Percentiles rank a stretch among this genome's conserved stretches.
These are phyloP conservation scores for Diadromus collaris DNA, from an alignment of 2,888 invertebrate species.

Conservation along the genomic window DNA sequence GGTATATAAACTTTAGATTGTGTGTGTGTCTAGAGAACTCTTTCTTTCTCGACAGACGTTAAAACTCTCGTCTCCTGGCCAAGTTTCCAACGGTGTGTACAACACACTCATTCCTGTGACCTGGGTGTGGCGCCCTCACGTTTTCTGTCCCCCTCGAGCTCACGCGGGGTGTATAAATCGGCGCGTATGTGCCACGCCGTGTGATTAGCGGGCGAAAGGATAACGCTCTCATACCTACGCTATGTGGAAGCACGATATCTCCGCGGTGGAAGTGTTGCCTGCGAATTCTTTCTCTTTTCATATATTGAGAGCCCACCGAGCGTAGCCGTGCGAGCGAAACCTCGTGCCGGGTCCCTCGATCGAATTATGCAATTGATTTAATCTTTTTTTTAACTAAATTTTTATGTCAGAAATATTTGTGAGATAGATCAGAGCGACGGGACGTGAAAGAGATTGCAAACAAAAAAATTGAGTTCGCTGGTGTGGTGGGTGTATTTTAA, in stretches of 20 bases:
- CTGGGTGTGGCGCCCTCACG: constrained; percentile 64
- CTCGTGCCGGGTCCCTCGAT: constrained; percentile 20
- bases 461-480: not conserved
- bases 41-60: constrained; percentile 35
- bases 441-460: constrained; percentile 4
- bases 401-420: constrained; percentile 30
- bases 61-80: constrained; percentile 56
- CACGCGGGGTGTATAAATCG: constrained; percentile 31
- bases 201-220: constrained; percentile 60
- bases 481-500: not conserved
- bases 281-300: constrained; percentile 52
- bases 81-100: constrained; percentile 48
- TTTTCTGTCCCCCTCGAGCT: constrained; percentile 47
- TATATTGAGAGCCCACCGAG: constrained; percentile 31
- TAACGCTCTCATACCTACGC: constrained; percentile 43
- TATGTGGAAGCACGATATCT: constrained; percentile 53
- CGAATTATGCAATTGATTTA: constrained; percentile 38
- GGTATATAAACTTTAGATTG: constrained; percentile 1
- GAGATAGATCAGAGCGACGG: constrained; percentile 1
- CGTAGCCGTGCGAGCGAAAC: constrained; percentile 45
- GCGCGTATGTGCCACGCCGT: constrained; percentile 60
- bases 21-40: not conserved
- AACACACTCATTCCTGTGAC: constrained; percentile 60
- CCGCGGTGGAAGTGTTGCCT: constrained; percentile 37
- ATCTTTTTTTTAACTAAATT: not conserved